Base-by-base conservation (phyloP, 1,140 invertebrate species). In the Tigriopus japonicus region DNA sequence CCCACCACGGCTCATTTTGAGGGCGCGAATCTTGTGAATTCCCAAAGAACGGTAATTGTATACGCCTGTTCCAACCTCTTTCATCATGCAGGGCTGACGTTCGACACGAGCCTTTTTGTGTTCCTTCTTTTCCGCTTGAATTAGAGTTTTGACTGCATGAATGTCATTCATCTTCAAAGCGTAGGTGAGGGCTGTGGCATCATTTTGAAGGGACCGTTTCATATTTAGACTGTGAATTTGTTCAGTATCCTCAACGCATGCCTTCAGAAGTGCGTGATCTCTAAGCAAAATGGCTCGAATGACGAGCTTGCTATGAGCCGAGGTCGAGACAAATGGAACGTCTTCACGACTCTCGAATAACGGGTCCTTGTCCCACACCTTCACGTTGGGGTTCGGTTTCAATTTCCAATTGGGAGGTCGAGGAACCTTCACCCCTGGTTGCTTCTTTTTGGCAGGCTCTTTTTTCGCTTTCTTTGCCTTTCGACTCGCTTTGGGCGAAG, bases 301-400 rank as follows among this genome's bases (percentile, higher is more conserved):
- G 1, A 71, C 64, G 42, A 75, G 64, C 63, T 71, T 71, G 7
- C 69, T 70, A 55, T 75, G 68, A 17, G 70, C 69, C 14, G 67
- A 61, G n/a, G 69, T 66, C 6, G 75, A 76, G 17, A 77, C 67
- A 63, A 70, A 71, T 19, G 74, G 75, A 52, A 75, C 68, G 43
- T 68, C 65, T 17, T 69, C 65, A 40, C 69, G 71, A 28, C 69
- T 68, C 62, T 76, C 70, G 67, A 75, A 75, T n/a, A 74, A 71
- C 6, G 73, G 73, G 64, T 76, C 73, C 62, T 71, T 70, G 56
- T 71, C 69, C 52, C 73, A 66, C 2, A 72, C 65, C 55, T 70
- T 73, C 0, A 71, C 63, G 41, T 67, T 64, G 10, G 63, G 64
- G 56, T 67, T 69, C 35, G 66, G 66, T 21, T 66, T 56, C n/a